Base-by-base conservation (phyloP, 2,113 vertebrate species). In the Thomomys bottae region DNA sequence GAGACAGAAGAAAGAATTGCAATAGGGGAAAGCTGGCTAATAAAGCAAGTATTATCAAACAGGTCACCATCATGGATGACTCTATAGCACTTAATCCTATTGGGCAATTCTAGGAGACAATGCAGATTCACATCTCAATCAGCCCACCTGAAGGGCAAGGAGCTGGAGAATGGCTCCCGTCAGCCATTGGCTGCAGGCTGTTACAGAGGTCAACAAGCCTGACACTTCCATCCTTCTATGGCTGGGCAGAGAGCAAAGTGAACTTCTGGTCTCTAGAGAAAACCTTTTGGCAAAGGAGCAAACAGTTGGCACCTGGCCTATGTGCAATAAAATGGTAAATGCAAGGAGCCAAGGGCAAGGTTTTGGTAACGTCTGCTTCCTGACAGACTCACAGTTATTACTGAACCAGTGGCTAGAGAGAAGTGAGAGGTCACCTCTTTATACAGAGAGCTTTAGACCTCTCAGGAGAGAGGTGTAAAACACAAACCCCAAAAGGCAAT, bases 131-230 rank as follows among this genome's bases (percentile, higher is more conserved):
- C 0, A 17, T 54, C 49, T 12, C 21, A 72, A 42, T 20, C 20
- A 67, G 26, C 32, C 38, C n/a, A 66, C 3, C 12, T 8, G 0
- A 63, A 21, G 30, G 40, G 4, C 2, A 3, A 26, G 20, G n/a
- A 8, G 61, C 18, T 11, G 10, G 38, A 54, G 79, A 61, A 18
- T 67, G 17, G 57, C 40, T 42, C 18, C 23, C 3, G 15, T 68
- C 66, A 7, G 20, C n/a, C 54, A 8, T 8, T 54, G 42, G 24
- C 3, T 54, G 26, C 79, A 21, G 21, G 24, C 12, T 87, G 3
- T 4, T 57, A 4, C 20, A 8, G 68, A 12, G 18, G 17, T 61
- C 17, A 0, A 8, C 15, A 38, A 70, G 36, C 20, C 59, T 54
- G 57, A 28, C 28, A n/a, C 34, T 67, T 61, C 8, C 23, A 80